Percentiles rank a stretch among this genome's conserved stretches.
Evolutionary conservation across 1,140 invertebrate species (phyloP).

Genomic region (Spodoptera frugiperda): DNA sequence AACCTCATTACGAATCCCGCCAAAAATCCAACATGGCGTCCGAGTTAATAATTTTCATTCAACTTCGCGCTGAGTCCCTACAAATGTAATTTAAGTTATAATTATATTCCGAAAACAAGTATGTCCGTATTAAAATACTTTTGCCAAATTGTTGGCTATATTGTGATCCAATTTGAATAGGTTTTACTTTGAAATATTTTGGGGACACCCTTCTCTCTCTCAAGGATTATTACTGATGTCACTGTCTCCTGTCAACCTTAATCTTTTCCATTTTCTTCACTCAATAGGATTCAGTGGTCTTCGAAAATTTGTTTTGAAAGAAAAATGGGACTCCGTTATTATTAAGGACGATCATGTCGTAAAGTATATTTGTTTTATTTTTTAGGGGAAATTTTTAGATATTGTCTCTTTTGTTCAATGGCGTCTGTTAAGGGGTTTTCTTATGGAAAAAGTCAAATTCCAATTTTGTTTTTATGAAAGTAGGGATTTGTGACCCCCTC

Average conservation of each 20-base stretch:
- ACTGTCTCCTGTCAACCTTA: conserved; percentile 17
- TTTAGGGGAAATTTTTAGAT: no score
- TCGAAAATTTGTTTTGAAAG: background rate
- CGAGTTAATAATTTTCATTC: background rate
- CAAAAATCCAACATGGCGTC: background rate
- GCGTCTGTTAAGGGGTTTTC: no score
- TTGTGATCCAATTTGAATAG: conserved; percentile 6
- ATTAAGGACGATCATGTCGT: no score
- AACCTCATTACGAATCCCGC: background rate
- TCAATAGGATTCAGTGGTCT: conserved; percentile 17
- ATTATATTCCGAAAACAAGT: conserved; percentile 19
- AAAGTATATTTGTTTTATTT: no score
- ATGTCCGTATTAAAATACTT: conserved; percentile 17
- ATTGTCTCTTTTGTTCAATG: no score
- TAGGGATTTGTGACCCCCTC: no score
- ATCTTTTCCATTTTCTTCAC: conserved; percentile 32
- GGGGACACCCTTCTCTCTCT: conserved; percentile 10
- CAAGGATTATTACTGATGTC: background rate
- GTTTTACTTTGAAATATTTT: conserved; percentile 6
- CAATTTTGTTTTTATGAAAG: no score
- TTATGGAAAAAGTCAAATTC: no score
- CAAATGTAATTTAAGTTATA: conserved; percentile 29
- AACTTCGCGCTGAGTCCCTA: conserved; percentile 14
- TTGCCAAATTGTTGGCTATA: conserved; percentile 4
- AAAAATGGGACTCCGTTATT: no score